Evolutionary conservation across 2,888 invertebrate genomes (phyloP), one percentile per base, ranked within the genome.

Genomic region (Epirrhoe alternata): DNA sequence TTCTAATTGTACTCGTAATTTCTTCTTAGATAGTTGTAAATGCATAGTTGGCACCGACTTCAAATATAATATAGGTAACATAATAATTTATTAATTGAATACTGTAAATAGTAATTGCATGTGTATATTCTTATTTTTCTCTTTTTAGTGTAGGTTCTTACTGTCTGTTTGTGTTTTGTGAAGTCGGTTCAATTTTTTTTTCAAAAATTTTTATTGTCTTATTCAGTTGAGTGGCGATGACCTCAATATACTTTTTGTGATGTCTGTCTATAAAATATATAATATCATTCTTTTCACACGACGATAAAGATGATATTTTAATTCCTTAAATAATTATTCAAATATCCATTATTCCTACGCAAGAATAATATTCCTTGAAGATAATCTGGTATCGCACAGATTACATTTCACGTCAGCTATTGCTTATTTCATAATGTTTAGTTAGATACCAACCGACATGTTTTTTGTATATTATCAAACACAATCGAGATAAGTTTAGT

Each of bases 381-480:
- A 7, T 4, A 33, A 7, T 33, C 33, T 7, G 33, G 6, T 42
- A 42, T 42, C 38, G 12, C 38, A 12, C 38, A 42, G 38, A 42
- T 42, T 42, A 42, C 12, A 42, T 42, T 12, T 38, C 8, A 52
- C 14, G 4, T 33, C 42, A 8, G 14, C 16, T 35, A 66, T 58
- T 24, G 50, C 52, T 61, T 14, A 42, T 67, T 66, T 64, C 68
- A 30, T 42, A 61, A 55, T 62, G 35, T 24, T 35, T 35, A 47
- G 47, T 47, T 47, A 14, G 14, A 7, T 49, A 30, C 24, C 38
- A 61, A 45, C 24, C 38, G 59, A 45, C 49, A 51, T 31, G 51
- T 67, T 69, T 60, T 38, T 66, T 64, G 57, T 70, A 56, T 24
- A 52, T 69, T 65, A 69, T 70, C 66, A 63, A 58, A 68, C 51